phyloP scores from a whole-genome alignment of 23 tunicate species.

The Phallusia fumigata region DNA sequence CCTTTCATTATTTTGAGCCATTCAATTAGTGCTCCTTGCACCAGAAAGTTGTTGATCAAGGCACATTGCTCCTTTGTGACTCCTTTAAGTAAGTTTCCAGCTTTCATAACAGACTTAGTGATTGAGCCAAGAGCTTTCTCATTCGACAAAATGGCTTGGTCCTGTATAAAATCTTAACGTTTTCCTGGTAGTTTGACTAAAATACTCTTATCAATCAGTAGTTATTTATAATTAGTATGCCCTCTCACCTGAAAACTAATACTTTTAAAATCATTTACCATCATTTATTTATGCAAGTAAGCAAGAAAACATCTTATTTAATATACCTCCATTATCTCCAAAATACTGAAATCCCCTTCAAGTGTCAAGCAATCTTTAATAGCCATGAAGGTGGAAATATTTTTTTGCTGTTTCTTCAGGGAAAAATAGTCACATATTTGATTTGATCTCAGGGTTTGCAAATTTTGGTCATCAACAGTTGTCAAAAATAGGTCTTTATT shows the following conservation, averaged over 20 bases:
- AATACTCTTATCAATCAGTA: no score
- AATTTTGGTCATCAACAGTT: no score
- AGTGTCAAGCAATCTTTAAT: slow-evolving; percentile 26
- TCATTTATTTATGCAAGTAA: no score
- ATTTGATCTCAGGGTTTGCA: slow-evolving; percentile 9
- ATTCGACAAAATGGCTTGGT: background rate
- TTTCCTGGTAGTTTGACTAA: no score
- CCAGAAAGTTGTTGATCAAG: slow-evolving; percentile 19
- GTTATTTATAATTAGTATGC: no score
- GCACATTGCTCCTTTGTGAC: background rate
- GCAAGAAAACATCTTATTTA: no score
- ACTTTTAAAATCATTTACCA: no score
- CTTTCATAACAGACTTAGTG: background rate
- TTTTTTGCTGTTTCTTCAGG: slow-evolving; percentile 19
- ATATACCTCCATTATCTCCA: slow-evolving; percentile 28
- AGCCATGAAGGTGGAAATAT: background rate
- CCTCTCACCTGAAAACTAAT: no score
- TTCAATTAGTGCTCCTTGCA: slow-evolving; percentile 45
- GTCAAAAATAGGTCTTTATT: no score
- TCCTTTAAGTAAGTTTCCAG: background rate
- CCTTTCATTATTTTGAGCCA: slow-evolving; percentile 77
- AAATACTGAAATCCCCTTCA: slow-evolving; percentile 21
- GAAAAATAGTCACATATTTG: slow-evolving; percentile 38
- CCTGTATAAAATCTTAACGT: background rate
- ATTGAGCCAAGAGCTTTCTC: background rate